These are phyloP conservation scores for Heliothis peltigera DNA, from an alignment of 2,888 invertebrate genomes.

Conservation along the genomic window DNA sequence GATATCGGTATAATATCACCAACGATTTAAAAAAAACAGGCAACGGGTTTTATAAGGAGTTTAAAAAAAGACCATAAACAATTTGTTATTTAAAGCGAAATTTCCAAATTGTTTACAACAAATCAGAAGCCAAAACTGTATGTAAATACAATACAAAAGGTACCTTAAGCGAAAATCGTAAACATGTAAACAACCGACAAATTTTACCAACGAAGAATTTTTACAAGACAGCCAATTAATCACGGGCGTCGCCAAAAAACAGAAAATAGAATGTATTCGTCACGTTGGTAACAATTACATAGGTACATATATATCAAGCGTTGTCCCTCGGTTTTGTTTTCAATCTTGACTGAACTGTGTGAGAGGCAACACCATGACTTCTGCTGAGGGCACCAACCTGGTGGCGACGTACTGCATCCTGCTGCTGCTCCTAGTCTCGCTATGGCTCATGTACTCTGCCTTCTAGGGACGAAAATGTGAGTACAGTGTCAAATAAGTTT, in stretches of 20 bases:
- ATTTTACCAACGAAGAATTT: slow-evolving; percentile 54
- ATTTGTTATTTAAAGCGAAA: slow-evolving; percentile 6
- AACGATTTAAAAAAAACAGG: slow-evolving; percentile 8
- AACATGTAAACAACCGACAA: slow-evolving; percentile 55
- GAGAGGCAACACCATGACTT: slow-evolving; percentile 75
- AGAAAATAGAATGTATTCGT: slow-evolving; percentile 77
- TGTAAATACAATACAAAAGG: slow-evolving; percentile 53
- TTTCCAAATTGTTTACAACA: slow-evolving; percentile 10
- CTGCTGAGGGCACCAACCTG: slow-evolving; percentile 90
- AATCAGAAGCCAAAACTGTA: slow-evolving; percentile 41
- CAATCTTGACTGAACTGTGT: slow-evolving; percentile 77
- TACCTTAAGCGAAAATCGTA: slow-evolving; percentile 27
- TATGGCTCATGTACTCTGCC: slow-evolving; percentile 92
- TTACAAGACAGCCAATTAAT: slow-evolving; percentile 79
- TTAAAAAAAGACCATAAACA: slow-evolving; percentile 35
- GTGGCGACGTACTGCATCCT: slow-evolving; percentile 92
- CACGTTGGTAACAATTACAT: slow-evolving; percentile 70
- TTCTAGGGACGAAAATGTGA: slow-evolving; percentile 79
- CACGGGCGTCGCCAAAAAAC: slow-evolving; percentile 72
- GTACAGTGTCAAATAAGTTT: slow-evolving; percentile 57
- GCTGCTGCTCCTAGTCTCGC: slow-evolving; percentile 90
- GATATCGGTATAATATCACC: slow-evolving; percentile 1
- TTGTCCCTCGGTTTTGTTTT: slow-evolving; percentile 67
- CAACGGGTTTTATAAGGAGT: slow-evolving; percentile 19
- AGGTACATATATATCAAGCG: slow-evolving; percentile 71